Percentiles rank a stretch among this genome's conserved stretches.
phyloP scores from a whole-genome alignment of 23 tunicate genomes.

The Styela plicata region DNA sequence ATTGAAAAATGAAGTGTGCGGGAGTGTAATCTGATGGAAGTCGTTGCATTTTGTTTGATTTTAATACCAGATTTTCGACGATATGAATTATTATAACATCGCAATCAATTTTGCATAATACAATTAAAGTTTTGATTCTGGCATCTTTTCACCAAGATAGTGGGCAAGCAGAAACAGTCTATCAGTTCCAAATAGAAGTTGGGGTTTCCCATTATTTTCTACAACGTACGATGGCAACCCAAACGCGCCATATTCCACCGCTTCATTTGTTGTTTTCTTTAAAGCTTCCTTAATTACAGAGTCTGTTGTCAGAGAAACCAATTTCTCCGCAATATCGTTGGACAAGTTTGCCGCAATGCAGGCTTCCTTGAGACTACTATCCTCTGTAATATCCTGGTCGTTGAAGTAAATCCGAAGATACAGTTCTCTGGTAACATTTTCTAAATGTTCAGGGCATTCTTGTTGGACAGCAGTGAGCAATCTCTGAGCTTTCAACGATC shows the following conservation, averaged over 20 bases:
- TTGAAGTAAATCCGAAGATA: slow-evolving; percentile 52
- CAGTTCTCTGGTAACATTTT: slow-evolving; percentile 44
- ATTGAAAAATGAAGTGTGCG: no score
- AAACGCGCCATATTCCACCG: slow-evolving; percentile 67
- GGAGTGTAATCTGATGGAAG: no score
- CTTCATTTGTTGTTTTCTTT: slow-evolving; percentile 43
- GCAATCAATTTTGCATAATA: no score
- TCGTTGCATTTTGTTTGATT: no score
- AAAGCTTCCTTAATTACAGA: slow-evolving; percentile 36
- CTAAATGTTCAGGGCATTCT: slow-evolving; percentile 49
- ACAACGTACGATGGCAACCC: slow-evolving; percentile 92
- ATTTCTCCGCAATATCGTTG: slow-evolving; percentile 3
- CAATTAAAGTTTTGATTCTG: background rate
- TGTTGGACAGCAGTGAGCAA: slow-evolving; percentile 47
- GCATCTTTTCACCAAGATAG: slow-evolving; percentile 40
- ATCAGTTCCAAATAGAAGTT: slow-evolving; percentile 84
- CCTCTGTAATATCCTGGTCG: slow-evolving; percentile 51
- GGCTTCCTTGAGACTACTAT: slow-evolving; percentile 47
- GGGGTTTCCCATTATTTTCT: slow-evolving; percentile 49
- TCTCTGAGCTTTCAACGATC: slow-evolving; percentile 59
- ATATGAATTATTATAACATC: no score
- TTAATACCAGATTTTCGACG: no score
- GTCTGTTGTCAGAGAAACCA: slow-evolving; percentile 11
- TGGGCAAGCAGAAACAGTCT: slow-evolving; percentile 67
- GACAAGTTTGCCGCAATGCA: slow-evolving; percentile 49